Evolutionary conservation across 2,888 invertebrate species (phyloP), one percentile per base, ranked within the genome.

Genomic region (Morpho helenor): DNA sequence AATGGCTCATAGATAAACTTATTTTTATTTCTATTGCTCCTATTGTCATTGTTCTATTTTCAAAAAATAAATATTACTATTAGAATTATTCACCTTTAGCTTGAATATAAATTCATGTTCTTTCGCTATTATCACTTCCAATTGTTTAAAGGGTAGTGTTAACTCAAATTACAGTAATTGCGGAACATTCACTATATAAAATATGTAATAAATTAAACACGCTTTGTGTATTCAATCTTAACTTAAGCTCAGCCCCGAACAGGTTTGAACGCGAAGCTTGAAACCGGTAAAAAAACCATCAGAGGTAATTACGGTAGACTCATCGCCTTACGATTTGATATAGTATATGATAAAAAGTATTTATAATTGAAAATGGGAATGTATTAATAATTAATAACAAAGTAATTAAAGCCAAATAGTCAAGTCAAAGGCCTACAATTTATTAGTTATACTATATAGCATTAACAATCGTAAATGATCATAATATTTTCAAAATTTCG

Each of bases 281-380:
- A 79, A 85, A 84, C 84, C 82, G 82, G 83, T 84, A 84, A 87
- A 86, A 16, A 88, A 87, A 84, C 80, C 79, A 84, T 84, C 84
- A 78, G 77, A 76, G 76, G 78, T 82, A 87, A 88, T 88, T 87
- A 88, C 80, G 70, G 80, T 78, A 77, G 80, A 75, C 79, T 82
- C 80, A 75, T 79, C 77, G 78, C 74, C 76, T 80, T 73, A 78
- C 77, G 80, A 79, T 81, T 73, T 73, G 73, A 75, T 71, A 74
- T 69, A 71, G 71, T 59, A 59, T 43, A 56, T 52, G 59, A 71
- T 72, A 70, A 74, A 76, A 76, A 70, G 69, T 71, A 63, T 66
- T 66, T 66, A 68, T 74, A 76, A 77, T 75, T 74, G 72, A 75
- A 76, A 74, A 73, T 40, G 46, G 45, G 39, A 53, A 45, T 48